Percentiles rank a stretch among this genome's conserved stretches.
phyloP scores from a whole-genome alignment of 2,888 invertebrate species.

The Baccha elongata region DNA sequence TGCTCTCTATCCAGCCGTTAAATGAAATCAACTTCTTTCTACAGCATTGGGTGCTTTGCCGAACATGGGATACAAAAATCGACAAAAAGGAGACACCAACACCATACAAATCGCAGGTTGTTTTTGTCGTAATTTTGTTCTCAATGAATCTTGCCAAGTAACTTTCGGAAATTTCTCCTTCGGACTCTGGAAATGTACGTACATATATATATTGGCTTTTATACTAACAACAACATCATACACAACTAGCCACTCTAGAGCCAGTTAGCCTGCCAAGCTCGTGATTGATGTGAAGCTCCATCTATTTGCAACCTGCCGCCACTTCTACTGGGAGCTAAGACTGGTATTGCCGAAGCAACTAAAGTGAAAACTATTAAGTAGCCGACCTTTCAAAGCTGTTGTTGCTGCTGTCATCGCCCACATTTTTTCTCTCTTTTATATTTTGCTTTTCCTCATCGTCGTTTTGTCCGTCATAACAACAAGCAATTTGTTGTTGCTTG shows the following conservation, averaged over 20 bases:
- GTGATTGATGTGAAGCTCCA: constrained; percentile 66
- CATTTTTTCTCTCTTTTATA: constrained; percentile 23
- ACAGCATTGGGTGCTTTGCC: constrained; percentile 18
- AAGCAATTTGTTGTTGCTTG: constrained; percentile 39
- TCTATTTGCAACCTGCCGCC: constrained; percentile 67
- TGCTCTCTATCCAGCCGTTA: constrained; percentile 34
- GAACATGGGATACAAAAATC: constrained; percentile 15
- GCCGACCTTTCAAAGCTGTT: constrained; percentile 52
- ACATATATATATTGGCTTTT: constrained; percentile 19
- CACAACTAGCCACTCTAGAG: constrained; percentile 23
- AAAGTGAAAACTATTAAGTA: constrained; percentile 68
- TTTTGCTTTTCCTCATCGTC: constrained; percentile 14
- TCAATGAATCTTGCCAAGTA: constrained; percentile 73
- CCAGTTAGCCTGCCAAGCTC: constrained; percentile 58
- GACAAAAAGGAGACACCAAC: constrained; percentile 31
- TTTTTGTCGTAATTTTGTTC: constrained; percentile 63
- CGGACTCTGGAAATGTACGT: constrained; percentile 43
- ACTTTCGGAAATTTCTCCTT: constrained; percentile 74
- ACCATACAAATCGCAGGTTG: constrained; percentile 9
- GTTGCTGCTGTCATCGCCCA: constrained; percentile 57
- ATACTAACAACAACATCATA: constrained; percentile 23
- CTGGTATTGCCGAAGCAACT: constrained; percentile 39
- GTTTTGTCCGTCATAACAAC: constrained; percentile 26
- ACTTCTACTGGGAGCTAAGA: constrained; percentile 11
- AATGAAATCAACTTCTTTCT: constrained; percentile 10